These are phyloP conservation scores for Apteryx mantelli DNA, from an alignment of 2,113 vertebrate genomes.

Conservation along the genomic window DNA sequence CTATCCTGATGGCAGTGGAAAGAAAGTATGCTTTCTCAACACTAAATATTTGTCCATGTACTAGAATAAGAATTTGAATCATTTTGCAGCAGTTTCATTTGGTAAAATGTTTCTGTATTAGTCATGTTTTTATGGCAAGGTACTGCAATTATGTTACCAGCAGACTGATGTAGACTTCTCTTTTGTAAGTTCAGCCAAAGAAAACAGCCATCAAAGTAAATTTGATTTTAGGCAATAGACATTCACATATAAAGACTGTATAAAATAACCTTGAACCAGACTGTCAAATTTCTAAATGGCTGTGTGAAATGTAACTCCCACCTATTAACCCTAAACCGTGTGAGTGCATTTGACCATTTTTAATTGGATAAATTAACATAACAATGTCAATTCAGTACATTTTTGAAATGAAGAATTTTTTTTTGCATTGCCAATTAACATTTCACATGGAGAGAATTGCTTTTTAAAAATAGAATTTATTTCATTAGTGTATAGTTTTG, in stretches of 20 bases:
- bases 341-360: background rate
- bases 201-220: background rate
- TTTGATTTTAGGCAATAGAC: background rate
- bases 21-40: background rate
- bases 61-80: background rate
- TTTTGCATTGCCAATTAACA: background rate
- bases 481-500: background rate
- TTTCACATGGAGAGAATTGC: background rate
- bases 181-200: background rate
- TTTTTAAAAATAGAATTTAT: background rate
- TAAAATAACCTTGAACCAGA: background rate
- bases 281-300: background rate
- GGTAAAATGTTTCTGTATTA: background rate
- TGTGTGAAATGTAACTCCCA: background rate
- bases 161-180: background rate
- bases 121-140: background rate
- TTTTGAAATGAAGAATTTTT: background rate
- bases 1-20: background rate
- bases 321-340: background rate
- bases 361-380: constrained; percentile 7
- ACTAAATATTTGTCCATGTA: background rate
- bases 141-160: background rate
- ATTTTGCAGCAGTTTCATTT: background rate
- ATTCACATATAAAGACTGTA: background rate
- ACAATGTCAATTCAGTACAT: background rate